Base-by-base conservation (phyloP, 2,113 vertebrate genomes). In the Tylochromis polylepis region DNA sequence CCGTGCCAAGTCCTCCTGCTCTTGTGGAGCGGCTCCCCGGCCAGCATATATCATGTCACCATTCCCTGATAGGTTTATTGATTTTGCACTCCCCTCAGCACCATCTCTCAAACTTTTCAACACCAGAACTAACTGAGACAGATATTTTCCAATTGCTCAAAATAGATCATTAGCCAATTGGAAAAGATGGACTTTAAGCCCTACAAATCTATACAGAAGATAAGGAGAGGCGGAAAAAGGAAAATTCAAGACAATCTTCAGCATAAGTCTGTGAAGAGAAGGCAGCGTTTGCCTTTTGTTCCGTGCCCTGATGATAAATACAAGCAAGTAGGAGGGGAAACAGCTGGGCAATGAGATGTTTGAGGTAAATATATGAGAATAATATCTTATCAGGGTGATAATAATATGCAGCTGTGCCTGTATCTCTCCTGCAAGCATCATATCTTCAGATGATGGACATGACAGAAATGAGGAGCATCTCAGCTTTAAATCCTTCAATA, bases 151-250 rank as follows among this genome's bases (percentile, higher is more conserved):
- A 88, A 93, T 88, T 79, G 92, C 90, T 91, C 92, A 88, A 92
- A 94, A 96, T 94, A 92, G 94, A 95, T 96, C 93, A 95, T 95
- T 96, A 95, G 91, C 91, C 91, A 83, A 92, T 93, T 87, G 94
- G 91, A 92, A 89, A 85, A 90, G 91, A 90, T 91, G 92, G 92
- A 91, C 86, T 94, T 89, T 91, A 93, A 93, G 84, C 83, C 81
- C 60, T 8, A 16, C 90, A 75, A 91, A 95, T 94, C 93, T 59
- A 94, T 92, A 89, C 79, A 2, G 38, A 59, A 90, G 91, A 95
- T 93, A 92, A 88, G 90, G 49, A 86, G 41, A 55, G 87, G 86
- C 11, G 83, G 84, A 77, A 90, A 77, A 65, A 89, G 55, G 82
- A 83, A 41, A 78, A 92, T 85, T 82, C 38, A 62, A 43, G 79